Evolutionary conservation across 2,113 vertebrate genomes (phyloP), one percentile per base, ranked within the genome.

Genomic region (Mungos mungo): DNA sequence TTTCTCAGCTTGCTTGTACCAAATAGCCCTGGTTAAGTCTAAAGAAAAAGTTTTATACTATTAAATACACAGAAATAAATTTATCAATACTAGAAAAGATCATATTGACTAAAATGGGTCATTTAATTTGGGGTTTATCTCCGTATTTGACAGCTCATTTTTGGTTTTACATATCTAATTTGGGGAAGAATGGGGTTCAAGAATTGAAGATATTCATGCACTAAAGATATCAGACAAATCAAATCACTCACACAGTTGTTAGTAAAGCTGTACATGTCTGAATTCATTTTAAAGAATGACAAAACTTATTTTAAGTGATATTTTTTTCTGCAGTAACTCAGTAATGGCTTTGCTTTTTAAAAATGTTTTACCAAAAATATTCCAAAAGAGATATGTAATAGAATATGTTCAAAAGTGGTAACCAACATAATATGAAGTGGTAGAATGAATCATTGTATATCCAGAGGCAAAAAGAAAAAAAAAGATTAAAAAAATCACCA

Each of bases 1-100:
- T 97, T 54, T 79, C 81, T 77, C 65, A 21, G 27, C 27, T 97
- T 88, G 90, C 50, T 66, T 29, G 33, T 87, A 47, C 90, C 76
- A 71, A 89, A 45, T 27, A 50, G 50, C 80, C 89, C 86, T 9
- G 77, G 60, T 52, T 54, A 65, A 2, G 0, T 60, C 45, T 88
- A 47, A 92, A 33, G 25, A 50, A 96, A 97, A 96, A 91, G 71
- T 95, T 97, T 98, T 38, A 54, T 74, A 77, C 29, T 31, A 54
- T 27, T 81, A 3, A 87, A 76, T 89, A 54, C 35, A 21, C n/a
- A 92, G 15, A 87, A 63, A 57, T 90, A 90, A 92, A 77, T 5
- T 80, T 35, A 82, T 38, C 5, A 60, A 52, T 54, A 66, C n/a
- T 52, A 52, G 38, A 88, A 81, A 77, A 95, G 50, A 74, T 85